Conservation (phyloP, 2,113 vertebrate species). For the Bungarus multicinctus region DNA sequence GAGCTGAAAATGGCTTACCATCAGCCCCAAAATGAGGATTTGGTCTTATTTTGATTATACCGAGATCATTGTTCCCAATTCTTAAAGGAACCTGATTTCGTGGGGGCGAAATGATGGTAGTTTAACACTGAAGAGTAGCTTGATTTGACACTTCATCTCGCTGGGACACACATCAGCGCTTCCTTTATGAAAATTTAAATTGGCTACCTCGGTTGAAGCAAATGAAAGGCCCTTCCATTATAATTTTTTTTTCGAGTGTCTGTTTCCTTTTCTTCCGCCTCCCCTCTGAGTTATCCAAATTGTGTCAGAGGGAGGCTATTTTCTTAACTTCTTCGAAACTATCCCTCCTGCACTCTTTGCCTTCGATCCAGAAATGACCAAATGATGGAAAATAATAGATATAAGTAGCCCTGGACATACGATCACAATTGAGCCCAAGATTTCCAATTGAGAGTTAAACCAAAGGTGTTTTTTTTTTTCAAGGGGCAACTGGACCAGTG, state of each 20-base stretch:
- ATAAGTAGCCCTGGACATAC: background rate
- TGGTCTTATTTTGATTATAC: slow-evolving; percentile 54
- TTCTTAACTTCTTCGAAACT: background rate
- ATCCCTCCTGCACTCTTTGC: background rate
- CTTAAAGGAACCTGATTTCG: slow-evolving; percentile 28
- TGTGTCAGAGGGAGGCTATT: slow-evolving; percentile 18
- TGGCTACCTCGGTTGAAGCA: slow-evolving; percentile 59
- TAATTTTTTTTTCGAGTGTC: slow-evolving; percentile 46
- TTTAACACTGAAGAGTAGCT: slow-evolving; percentile 49
- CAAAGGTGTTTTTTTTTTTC: no score
- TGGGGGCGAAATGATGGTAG: slow-evolving; percentile 33
- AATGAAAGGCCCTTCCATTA: slow-evolving; percentile 48
- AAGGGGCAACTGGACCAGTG: no score
- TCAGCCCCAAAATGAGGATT: slow-evolving; percentile 8
- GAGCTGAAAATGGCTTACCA: background rate
- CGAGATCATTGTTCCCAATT: slow-evolving; percentile 49
- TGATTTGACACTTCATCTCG: slow-evolving; percentile 47
- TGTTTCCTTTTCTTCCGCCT: slow-evolving; percentile 18
- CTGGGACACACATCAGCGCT: slow-evolving; percentile 52
- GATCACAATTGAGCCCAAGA: no score
- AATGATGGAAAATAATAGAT: background rate
- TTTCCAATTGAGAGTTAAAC: no score
- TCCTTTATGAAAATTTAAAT: slow-evolving; percentile 68
- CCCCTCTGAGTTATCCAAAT: slow-evolving; percentile 39
- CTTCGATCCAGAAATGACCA: slow-evolving; percentile 34